Conservation (phyloP, 2,797 vertebrate genomes). For the Pempheris klunzingeri region DNA sequence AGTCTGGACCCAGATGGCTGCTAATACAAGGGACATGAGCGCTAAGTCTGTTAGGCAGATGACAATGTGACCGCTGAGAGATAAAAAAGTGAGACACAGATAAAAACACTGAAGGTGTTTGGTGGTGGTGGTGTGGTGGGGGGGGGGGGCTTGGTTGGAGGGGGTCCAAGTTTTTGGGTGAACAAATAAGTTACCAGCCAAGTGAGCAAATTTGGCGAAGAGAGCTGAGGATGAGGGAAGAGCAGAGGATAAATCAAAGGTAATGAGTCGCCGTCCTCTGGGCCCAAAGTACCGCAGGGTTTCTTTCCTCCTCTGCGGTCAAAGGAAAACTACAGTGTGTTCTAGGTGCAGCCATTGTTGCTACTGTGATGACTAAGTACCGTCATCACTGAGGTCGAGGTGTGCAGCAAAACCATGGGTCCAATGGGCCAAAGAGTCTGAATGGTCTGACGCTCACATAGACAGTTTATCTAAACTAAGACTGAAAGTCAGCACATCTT, state of each 20-base stretch:
- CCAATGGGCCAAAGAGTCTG: too few species aligned
- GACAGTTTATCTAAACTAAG: too few species aligned
- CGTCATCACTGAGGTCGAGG: not conserved
- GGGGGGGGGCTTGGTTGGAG: not conserved
- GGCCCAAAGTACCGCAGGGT: not conserved
- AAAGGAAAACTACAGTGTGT: not conserved
- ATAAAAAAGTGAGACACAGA: constrained; percentile 41
- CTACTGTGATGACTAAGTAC: not conserved
- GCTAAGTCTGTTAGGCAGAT: constrained; percentile 33
- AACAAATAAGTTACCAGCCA: constrained; percentile 24
- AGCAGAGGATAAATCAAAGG: constrained; percentile 20
- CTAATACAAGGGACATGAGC: constrained; percentile 35
- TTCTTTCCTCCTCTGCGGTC: not conserved
- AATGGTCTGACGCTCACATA: too few species aligned
- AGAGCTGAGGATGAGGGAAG: constrained; percentile 8
- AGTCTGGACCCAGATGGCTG: constrained; percentile 49
- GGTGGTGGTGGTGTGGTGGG: constrained; percentile 5
- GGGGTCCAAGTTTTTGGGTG: constrained; percentile 11
- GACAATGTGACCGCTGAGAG: constrained; percentile 49
- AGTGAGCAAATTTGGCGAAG: constrained; percentile 33
- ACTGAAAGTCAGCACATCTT: too few species aligned
- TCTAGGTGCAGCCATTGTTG: not conserved
- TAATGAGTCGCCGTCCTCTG: constrained; percentile 22
- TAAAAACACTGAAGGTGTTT: constrained; percentile 23
- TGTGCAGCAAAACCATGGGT: too few species aligned